Conservation (phyloP, 1,140 invertebrate species). For the Formica exsecta region DNA sequence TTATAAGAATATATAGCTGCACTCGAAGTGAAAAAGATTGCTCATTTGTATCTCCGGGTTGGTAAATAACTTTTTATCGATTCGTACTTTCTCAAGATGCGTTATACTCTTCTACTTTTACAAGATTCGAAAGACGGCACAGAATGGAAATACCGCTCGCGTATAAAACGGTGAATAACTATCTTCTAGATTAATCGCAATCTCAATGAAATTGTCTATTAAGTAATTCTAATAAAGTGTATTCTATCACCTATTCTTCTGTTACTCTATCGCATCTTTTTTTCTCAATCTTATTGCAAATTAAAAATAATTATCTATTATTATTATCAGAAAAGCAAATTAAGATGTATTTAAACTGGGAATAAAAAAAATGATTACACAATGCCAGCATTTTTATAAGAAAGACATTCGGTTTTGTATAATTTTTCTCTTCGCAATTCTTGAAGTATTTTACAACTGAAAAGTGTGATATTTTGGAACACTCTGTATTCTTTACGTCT, state of each 20-base stretch:
- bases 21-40: slow-evolving; percentile 11
- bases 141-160: slow-evolving; percentile 47
- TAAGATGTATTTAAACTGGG: background rate
- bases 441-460: background rate
- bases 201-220: slow-evolving; percentile 12
- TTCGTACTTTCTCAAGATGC: slow-evolving; percentile 10
- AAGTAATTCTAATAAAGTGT: background rate
- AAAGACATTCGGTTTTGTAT: background rate
- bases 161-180: slow-evolving; percentile 23
- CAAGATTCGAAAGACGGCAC: slow-evolving; percentile 14
- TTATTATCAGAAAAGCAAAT: background rate
- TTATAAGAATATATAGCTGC: background rate
- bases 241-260: background rate
- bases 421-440: background rate
- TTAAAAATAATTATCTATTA: background rate
- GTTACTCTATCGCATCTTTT: background rate
- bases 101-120: slow-evolving; percentile 9
- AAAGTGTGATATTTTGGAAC: background rate
- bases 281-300: background rate
- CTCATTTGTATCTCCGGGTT: slow-evolving; percentile 18
- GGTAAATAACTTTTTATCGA: slow-evolving; percentile 42
- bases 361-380: background rate
- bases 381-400: background rate
- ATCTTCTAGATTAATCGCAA: slow-evolving; percentile 30
- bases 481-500: slow-evolving; percentile 15